Conservation (phyloP, 1,140 invertebrate genomes). For the Mercenaria mercenaria region DNA sequence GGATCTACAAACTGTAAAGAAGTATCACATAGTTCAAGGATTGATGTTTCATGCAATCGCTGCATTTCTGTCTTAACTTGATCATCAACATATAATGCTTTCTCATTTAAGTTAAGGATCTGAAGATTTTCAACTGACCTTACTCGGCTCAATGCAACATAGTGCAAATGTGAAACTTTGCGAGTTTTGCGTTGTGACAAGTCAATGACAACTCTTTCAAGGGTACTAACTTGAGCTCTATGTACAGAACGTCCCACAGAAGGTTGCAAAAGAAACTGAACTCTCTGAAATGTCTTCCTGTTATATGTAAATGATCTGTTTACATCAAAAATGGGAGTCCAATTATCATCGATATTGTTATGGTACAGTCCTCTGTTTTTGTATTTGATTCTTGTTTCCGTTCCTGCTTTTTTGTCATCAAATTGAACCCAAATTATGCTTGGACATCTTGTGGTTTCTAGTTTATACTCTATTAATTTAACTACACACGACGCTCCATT, state of each 20-base stretch:
- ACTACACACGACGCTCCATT: background rate
- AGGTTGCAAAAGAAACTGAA: conserved; percentile 39
- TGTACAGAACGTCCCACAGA: conserved; percentile 39
- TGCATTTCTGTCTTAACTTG: no score
- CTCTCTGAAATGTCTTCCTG: conserved; percentile 4
- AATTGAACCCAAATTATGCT: no score
- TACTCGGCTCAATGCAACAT: background rate
- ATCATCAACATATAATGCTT: background rate
- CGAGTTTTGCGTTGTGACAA: background rate
- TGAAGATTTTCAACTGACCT: background rate
- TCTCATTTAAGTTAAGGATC: conserved; percentile 8
- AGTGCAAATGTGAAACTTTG: background rate
- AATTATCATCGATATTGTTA: background rate
- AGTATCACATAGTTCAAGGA: no score
- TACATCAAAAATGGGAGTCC: conserved; percentile 44
- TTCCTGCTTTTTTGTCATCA: no score
- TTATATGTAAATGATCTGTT: background rate
- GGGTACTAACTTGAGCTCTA: conserved; percentile 6
- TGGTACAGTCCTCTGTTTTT: conserved; percentile 33
- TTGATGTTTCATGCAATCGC: no score
- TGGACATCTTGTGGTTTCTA: no score
- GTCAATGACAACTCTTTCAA: conserved; percentile 18
- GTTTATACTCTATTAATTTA: no score
- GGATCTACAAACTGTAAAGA: no score
- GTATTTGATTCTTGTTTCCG: background rate